phyloP scores from a whole-genome alignment of 2,888 invertebrate genomes.

The Pediacus dermestoides region DNA sequence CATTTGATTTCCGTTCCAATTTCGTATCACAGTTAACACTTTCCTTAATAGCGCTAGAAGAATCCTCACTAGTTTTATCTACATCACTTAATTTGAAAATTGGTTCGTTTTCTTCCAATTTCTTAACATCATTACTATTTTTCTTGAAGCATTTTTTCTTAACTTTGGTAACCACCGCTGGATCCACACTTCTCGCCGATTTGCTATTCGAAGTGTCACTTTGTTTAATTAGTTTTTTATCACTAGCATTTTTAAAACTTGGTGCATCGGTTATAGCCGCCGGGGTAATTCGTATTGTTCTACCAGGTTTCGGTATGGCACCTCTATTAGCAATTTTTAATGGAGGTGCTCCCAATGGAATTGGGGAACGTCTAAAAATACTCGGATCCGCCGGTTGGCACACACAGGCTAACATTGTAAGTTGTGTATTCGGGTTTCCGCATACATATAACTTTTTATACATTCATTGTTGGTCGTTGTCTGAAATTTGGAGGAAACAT shows the following conservation, averaged over 20 bases:
- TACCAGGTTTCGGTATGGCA: slow-evolving; percentile 38
- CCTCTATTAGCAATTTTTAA: slow-evolving; percentile 35
- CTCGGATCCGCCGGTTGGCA: slow-evolving; percentile 62
- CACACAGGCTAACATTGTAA: slow-evolving; percentile 64
- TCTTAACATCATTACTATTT: no score
- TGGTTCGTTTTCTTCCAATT: no score
- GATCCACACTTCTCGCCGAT: no score
- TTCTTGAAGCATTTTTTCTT: no score
- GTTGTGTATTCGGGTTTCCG: slow-evolving; percentile 9
- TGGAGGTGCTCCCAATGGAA: slow-evolving; percentile 49
- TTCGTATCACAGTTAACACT: slow-evolving; percentile 23
- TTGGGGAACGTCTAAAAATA: slow-evolving; percentile 56
- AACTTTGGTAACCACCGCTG: no score
- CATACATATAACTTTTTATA: background rate
- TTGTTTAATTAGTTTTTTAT: no score
- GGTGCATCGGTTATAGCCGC: slow-evolving; percentile 37
- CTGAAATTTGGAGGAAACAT: slow-evolving; percentile 5
- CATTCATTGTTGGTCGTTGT: background rate
- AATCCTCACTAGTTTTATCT: slow-evolving; percentile 14
- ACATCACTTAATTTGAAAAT: no score
- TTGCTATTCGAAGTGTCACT: no score
- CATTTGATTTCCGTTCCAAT: slow-evolving; percentile 17
- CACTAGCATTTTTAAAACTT: slow-evolving; percentile 14
- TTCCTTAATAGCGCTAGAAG: slow-evolving; percentile 15
- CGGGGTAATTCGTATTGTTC: slow-evolving; percentile 26